phyloP scores from a whole-genome alignment of 2,797 vertebrate genomes.

The Graptemys geographica region DNA sequence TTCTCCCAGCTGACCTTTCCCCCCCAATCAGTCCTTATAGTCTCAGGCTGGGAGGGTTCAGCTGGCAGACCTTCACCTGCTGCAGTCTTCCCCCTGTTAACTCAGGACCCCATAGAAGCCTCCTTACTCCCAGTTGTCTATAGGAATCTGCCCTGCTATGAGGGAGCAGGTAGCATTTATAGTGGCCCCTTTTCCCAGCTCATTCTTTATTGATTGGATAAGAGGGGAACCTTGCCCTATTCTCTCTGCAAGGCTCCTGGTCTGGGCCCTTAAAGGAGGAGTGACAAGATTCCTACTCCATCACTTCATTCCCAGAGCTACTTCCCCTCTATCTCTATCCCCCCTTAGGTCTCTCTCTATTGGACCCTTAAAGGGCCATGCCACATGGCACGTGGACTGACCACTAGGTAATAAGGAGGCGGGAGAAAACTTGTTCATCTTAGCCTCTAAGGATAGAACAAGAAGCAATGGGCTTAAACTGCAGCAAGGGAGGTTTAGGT shows the following conservation, averaged over 20 bases:
- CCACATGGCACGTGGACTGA: neutral
- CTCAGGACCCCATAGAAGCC: neutral
- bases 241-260: neutral
- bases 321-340: neutral
- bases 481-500: no score
- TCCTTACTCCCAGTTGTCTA: neutral
- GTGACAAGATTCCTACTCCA: neutral
- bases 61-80: neutral
- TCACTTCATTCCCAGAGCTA: neutral
- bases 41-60: neutral
- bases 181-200: neutral
- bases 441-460: no score
- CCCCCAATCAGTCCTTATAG: neutral
- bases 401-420: neutral
- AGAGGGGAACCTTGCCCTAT: neutral
- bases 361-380: neutral
- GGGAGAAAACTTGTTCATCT: no score
- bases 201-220: neutral
- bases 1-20: neutral
- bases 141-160: neutral
- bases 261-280: neutral
- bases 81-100: neutral
- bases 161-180: neutral
- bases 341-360: neutral
- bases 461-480: no score